Percentiles rank a stretch among this genome's conserved stretches.
phyloP scores from a whole-genome alignment of 2,888 invertebrate species.

The Protodeltote pygarga region DNA sequence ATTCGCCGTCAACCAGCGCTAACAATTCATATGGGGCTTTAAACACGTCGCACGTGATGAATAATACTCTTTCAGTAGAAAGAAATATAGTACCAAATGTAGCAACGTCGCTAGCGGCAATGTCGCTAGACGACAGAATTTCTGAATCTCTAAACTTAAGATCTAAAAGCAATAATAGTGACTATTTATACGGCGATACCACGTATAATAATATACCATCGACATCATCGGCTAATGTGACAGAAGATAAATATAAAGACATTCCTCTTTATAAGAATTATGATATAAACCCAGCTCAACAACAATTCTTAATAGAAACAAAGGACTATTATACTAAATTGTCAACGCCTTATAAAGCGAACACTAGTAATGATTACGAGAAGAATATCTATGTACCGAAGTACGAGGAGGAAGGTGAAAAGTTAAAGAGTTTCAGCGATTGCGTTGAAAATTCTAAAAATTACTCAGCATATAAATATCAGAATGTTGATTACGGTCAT shows the following conservation, averaged over 20 bases:
- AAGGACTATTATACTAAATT: slow-evolving; percentile 80
- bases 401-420: slow-evolving; percentile 72
- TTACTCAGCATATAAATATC: slow-evolving; percentile 77
- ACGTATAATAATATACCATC: slow-evolving; percentile 55
- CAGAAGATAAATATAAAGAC: slow-evolving; percentile 63
- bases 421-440: slow-evolving; percentile 76
- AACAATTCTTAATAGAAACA: slow-evolving; percentile 76
- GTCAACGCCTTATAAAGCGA: slow-evolving; percentile 66
- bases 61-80: slow-evolving; percentile 62
- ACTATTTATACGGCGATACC: slow-evolving; percentile 70
- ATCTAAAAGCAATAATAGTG: slow-evolving; percentile 73
- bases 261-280: slow-evolving; percentile 74
- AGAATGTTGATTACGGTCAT: slow-evolving; percentile 68
- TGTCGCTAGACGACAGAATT: slow-evolving; percentile 82
- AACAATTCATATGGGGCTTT: slow-evolving; percentile 60
- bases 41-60: slow-evolving; percentile 57
- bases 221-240: slow-evolving; percentile 48
- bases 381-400: slow-evolving; percentile 81
- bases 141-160: slow-evolving; percentile 82
- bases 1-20: slow-evolving; percentile 54
- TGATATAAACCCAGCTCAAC: slow-evolving; percentile 69
- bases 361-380: slow-evolving; percentile 69
- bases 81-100: slow-evolving; percentile 54
- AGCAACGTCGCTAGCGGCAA: slow-evolving; percentile 60
- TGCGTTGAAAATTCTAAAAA: slow-evolving; percentile 78